Evolutionary conservation across 2,797 vertebrate species (phyloP).

Genomic region (Morus bassanus): DNA sequence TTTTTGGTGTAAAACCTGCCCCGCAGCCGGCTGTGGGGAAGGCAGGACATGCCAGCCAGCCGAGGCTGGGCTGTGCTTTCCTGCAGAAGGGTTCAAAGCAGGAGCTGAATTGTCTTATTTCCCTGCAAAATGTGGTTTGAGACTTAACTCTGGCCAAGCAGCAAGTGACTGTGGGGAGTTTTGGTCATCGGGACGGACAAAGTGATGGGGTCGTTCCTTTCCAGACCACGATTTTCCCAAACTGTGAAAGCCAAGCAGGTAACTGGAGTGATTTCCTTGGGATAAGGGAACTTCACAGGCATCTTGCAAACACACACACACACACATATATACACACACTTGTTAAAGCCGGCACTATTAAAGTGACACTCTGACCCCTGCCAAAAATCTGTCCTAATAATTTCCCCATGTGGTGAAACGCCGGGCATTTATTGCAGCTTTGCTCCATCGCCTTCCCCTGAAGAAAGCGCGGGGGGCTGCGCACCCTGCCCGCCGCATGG

Average conservation of each 20-base stretch:
- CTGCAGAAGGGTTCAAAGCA: neutral
- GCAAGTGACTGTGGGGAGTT: neutral
- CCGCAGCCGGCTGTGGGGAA: neutral
- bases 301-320: neutral
- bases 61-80: neutral
- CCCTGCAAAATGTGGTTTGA: neutral
- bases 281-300: neutral
- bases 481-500: neutral
- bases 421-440: neutral
- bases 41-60: fast-evolving
- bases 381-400: neutral
- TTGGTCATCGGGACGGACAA: fast-evolving
- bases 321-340: neutral
- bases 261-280: neutral
- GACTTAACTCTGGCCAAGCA: neutral
- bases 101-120: neutral
- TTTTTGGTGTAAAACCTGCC: neutral
- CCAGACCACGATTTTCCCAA: neutral
- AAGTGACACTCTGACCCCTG: neutral
- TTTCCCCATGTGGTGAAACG: neutral
- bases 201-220: neutral
- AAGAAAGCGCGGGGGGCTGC: fast-evolving
- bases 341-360: neutral
- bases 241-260: neutral
- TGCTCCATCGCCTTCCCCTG: neutral